These are phyloP conservation scores for Gallinago solitaria DNA, from an alignment of 2,797 vertebrate species.

Conservation along the genomic window DNA sequence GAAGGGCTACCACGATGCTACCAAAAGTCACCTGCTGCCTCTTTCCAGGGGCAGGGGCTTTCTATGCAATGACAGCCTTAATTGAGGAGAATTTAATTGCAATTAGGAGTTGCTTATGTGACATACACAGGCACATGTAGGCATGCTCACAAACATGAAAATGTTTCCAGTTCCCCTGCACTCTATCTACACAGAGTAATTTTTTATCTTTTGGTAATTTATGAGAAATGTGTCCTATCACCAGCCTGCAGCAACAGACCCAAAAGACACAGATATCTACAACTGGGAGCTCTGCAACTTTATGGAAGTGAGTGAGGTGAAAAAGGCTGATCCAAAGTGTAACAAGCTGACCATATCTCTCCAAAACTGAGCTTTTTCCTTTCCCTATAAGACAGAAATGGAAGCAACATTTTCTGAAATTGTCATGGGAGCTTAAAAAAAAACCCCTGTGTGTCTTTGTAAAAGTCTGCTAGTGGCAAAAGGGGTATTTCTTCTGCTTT, in stretches of 20 bases:
- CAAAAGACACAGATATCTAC: not conserved
- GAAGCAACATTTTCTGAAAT: not conserved
- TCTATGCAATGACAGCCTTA: not conserved
- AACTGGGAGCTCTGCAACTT: not conserved
- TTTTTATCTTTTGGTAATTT: not conserved
- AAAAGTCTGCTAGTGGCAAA: not conserved
- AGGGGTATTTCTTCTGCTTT: not conserved
- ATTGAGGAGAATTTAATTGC: not conserved
- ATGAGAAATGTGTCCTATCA: not conserved
- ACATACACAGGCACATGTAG: rapidly evolving
- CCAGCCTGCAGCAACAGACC: not conserved
- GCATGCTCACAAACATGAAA: not conserved
- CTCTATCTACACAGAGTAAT: not conserved
- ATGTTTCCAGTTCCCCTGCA: not conserved
- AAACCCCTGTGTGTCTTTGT: not conserved
- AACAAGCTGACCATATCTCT: not conserved
- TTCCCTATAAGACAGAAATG: not conserved
- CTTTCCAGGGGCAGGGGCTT: not conserved
- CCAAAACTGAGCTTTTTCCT: not conserved
- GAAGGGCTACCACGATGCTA: not conserved
- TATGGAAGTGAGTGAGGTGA: not conserved
- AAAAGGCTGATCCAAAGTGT: not conserved
- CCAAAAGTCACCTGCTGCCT: not conserved
- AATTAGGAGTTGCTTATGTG: not conserved
- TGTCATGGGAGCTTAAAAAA: not conserved